Base-by-base conservation (phyloP, 2,888 invertebrate species). In the Mythimna albipuncta region DNA sequence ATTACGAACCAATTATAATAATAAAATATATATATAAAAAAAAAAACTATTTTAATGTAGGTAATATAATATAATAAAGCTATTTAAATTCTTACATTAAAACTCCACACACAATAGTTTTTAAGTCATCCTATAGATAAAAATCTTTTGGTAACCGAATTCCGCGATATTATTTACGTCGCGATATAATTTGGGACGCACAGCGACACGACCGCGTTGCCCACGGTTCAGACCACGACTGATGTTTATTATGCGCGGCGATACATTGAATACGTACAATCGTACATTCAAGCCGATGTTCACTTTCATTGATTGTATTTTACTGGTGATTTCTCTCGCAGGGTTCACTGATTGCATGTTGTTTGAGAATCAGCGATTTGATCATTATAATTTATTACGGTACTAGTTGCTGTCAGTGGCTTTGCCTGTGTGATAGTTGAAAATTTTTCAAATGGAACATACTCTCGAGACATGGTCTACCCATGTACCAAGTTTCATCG, bases 111-210 rank as follows among this genome's bases (percentile, higher is more conserved):
- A 32, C 76, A 71, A 54, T 69, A 62, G 44, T 71, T 59, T 47
- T 69, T 63, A 55, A 55, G 54, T 69, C n/a, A 75, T 72, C 58
- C 69, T 67, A 65, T 2, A 54, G 65, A 62, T 65, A 55, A 26
- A 41, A 55, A 52, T 41, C 2, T 35, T 70, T 68, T 72, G 26
- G 11, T 61, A 6, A 50, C 41, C 69, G 41, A 81, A 77, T 81
- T 77, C 54, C 81, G 81, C 82, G 82, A 81, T 82, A 70, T 83
- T 62, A 69, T 70, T 58, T 26, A 75, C 82, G 83, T 65, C 74
- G 77, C 81, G 84, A 59, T 78, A 10, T 58, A 52, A 66, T 70
- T 41, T 68, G 32, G 32, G 10, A 69, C 68, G 81, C 32, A 63
- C 62, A 44, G 55, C 83, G 47, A 63, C 16, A 62, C 74, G 26